Conservation (phyloP, 2,113 vertebrate genomes). For the Synodontis membranacea region DNA sequence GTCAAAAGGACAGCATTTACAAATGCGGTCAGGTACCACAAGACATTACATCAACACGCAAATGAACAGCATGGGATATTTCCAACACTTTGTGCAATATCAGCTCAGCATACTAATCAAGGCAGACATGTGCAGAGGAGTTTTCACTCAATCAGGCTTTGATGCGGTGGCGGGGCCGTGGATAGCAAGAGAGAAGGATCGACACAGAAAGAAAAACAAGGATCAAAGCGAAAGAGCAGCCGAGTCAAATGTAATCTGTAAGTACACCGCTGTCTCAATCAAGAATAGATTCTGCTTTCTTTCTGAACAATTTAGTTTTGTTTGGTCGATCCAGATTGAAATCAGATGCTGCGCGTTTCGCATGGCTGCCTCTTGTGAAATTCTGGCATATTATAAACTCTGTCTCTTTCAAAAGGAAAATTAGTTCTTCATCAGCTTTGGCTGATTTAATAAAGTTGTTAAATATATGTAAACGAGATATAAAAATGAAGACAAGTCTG, state of each 20-base stretch:
- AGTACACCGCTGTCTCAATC: conserved; percentile 23
- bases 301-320: conserved; percentile 23
- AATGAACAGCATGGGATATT: conserved; percentile 64
- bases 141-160: conserved; percentile 50
- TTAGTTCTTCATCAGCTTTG: not conserved
- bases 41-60: conserved; percentile 73
- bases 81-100: conserved; percentile 56
- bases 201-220: conserved; percentile 35
- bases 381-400: not conserved
- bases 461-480: too few relatives aligned
- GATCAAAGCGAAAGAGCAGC: conserved; percentile 20
- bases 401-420: conserved; percentile 23
- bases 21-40: conserved; percentile 62
- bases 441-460: conserved; percentile 3
- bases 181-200: conserved; percentile 26
- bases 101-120: conserved; percentile 60
- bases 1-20: conserved; percentile 69
- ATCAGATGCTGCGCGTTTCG: not conserved
- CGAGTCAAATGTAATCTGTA: conserved; percentile 43
- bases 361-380: not conserved
- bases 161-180: conserved; percentile 9
- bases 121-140: conserved; percentile 45
- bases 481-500: conserved; percentile 1
- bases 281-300: conserved; percentile 19
- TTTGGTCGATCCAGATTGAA: conserved; percentile 26